Conservation (phyloP, 2,888 invertebrate genomes). For the Yponomeuta sedellus region DNA sequence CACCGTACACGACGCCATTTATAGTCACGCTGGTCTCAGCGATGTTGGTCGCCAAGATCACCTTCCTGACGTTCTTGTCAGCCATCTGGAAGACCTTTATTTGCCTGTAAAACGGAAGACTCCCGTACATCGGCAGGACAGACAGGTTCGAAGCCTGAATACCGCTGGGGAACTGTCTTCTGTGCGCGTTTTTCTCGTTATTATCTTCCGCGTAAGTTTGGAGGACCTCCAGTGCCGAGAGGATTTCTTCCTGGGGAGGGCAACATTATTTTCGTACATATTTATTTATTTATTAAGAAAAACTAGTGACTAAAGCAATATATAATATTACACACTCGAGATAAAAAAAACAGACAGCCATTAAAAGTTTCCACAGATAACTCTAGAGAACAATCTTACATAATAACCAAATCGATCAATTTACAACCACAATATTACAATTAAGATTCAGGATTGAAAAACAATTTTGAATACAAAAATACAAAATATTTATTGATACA, state of each 20-base stretch:
- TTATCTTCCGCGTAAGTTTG: conserved; percentile 75
- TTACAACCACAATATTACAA: too few species aligned
- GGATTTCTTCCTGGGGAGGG: conserved; percentile 87
- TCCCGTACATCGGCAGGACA: conserved; percentile 94
- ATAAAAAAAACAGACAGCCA: too few species aligned
- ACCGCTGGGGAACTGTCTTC: conserved; percentile 52
- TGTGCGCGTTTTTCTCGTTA: conserved; percentile 66
- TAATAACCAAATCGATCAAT: too few species aligned
- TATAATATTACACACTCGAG: too few species aligned
- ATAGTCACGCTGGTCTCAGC: conserved; percentile 98
- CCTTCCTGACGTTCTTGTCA: conserved; percentile 86
- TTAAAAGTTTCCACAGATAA: too few species aligned
- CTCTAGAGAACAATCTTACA: too few species aligned
- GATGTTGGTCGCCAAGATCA: conserved; percentile 96
- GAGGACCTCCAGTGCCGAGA: conserved; percentile 81
- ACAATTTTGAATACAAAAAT: too few species aligned
- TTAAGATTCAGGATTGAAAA: too few species aligned
- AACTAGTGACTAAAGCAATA: too few species aligned
- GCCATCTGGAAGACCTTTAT: conserved; percentile 84
- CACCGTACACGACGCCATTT: conserved; percentile 93
- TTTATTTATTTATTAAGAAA: too few species aligned
- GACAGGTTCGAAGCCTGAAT: conserved; percentile 68
- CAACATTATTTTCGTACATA: too few species aligned
- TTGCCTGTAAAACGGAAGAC: conserved; percentile 79
- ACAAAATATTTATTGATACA: too few species aligned